A percentile compares a stretch with the other conserved stretches of the same genome.
phyloP scores from a whole-genome alignment of 2,888 invertebrate species.

The Deilephila elpenor region DNA sequence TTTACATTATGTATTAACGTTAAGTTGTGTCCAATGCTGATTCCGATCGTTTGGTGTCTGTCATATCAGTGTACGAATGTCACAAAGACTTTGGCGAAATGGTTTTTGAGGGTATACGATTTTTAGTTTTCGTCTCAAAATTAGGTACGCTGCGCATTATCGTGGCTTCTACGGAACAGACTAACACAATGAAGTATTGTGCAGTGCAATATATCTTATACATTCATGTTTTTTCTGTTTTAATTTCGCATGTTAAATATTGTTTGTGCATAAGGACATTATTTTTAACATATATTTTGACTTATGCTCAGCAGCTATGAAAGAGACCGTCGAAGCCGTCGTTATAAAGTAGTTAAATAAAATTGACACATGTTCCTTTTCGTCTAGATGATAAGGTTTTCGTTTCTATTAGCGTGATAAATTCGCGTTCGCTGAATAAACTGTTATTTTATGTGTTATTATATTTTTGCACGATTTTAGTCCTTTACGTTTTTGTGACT shows the following conservation, averaged over 20 bases:
- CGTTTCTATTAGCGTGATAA: background rate
- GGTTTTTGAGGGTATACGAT: slow-evolving; percentile 2
- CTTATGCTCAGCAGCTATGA: background rate
- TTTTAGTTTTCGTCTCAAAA: slow-evolving; percentile 2
- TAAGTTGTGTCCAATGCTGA: slow-evolving; percentile 23
- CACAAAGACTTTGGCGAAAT: slow-evolving; percentile 25
- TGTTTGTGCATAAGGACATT: background rate
- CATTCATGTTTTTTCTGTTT: background rate
- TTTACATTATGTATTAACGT: slow-evolving; percentile 29
- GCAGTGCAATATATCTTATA: background rate
- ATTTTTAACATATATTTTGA: slow-evolving; percentile 1
- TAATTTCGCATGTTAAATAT: background rate
- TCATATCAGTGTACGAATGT: slow-evolving; percentile 28
- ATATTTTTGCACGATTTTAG: background rate
- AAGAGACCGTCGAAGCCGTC: background rate
- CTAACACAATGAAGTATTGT: background rate
- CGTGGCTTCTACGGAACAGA: background rate
- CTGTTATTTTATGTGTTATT: background rate
- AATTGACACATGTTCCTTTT: slow-evolving; percentile 15
- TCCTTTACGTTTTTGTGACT: background rate
- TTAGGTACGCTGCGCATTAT: background rate
- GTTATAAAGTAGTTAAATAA: background rate
- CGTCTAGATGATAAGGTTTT: background rate
- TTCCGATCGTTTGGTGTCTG: slow-evolving; percentile 26
- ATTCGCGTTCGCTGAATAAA: slow-evolving; percentile 6